phyloP scores from a whole-genome alignment of 2,113 vertebrate genomes.

The Mohoua ochrocephala region DNA sequence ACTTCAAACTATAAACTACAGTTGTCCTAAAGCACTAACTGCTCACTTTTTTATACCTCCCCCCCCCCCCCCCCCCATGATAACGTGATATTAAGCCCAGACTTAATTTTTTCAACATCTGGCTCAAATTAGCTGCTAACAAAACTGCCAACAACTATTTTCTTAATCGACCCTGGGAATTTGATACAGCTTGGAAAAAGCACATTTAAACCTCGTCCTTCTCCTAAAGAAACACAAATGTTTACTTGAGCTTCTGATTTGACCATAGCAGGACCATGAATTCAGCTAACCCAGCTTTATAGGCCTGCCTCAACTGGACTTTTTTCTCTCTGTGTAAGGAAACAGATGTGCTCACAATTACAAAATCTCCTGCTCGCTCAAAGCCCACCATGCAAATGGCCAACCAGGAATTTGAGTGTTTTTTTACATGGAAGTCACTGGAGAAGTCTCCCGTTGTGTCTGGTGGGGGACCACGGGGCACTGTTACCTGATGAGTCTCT shows the following conservation, averaged over 20 bases:
- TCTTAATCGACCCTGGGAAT: conserved; percentile 64
- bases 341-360: conserved; percentile 37
- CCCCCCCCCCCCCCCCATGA: not conserved
- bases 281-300: conserved; percentile 36
- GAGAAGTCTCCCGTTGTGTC: not conserved
- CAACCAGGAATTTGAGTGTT: not conserved
- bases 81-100: conserved; percentile 41
- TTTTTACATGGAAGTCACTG: not conserved
- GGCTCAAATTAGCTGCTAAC: conserved; percentile 54
- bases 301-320: conserved; percentile 22
- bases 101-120: conserved; percentile 52
- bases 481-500: not conserved
- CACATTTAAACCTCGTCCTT: conserved; percentile 44
- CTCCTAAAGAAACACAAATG: conserved; percentile 59
- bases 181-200: conserved; percentile 50
- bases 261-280: conserved; percentile 19
- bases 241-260: conserved; percentile 64
- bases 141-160: conserved; percentile 65
- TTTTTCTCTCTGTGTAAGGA: conserved; percentile 17
- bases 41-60: conserved; percentile 25
- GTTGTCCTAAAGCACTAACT: not conserved
- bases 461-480: not conserved
- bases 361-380: not conserved
- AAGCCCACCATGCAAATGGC: conserved; percentile 9
- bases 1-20: conserved; percentile 1